Conservation (phyloP, 2,797 vertebrate genomes). For the Trachops cirrhosus region DNA sequence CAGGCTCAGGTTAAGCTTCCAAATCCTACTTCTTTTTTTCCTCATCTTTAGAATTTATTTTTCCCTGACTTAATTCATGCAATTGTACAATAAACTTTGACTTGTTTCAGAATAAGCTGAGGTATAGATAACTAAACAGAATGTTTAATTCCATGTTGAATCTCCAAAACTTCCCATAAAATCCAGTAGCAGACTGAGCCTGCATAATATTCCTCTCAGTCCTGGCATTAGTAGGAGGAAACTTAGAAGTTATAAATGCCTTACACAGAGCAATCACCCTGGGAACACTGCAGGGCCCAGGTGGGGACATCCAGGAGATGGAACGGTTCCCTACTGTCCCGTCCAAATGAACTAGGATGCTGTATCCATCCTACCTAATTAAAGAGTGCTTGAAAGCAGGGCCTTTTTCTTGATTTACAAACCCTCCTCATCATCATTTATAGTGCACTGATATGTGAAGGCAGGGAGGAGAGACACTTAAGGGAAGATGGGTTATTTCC, state of each 20-base stretch:
- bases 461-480: constrained; percentile 56
- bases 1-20: background rate
- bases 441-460: constrained; percentile 57
- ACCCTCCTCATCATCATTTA: constrained; percentile 70
- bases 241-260: background rate
- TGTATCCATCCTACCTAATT: constrained; percentile 64
- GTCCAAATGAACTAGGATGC: constrained; percentile 64
- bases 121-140: background rate
- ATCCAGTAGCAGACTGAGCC: background rate
- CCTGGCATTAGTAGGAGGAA: background rate
- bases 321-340: constrained; percentile 53
- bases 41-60: background rate
- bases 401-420: constrained; percentile 73
- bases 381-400: constrained; percentile 56
- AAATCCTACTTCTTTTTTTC: background rate
- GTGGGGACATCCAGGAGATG: constrained; percentile 37
- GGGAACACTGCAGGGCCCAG: constrained; percentile 31
- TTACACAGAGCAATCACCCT: background rate
- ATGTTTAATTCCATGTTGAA: background rate
- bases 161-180: background rate
- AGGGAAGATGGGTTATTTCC: constrained; percentile 68
- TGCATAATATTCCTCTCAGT: background rate
- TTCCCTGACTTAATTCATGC: background rate
- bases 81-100: background rate
- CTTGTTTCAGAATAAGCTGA: background rate